Conservation (phyloP, 2,888 invertebrate species). For the Dynastes maya region DNA sequence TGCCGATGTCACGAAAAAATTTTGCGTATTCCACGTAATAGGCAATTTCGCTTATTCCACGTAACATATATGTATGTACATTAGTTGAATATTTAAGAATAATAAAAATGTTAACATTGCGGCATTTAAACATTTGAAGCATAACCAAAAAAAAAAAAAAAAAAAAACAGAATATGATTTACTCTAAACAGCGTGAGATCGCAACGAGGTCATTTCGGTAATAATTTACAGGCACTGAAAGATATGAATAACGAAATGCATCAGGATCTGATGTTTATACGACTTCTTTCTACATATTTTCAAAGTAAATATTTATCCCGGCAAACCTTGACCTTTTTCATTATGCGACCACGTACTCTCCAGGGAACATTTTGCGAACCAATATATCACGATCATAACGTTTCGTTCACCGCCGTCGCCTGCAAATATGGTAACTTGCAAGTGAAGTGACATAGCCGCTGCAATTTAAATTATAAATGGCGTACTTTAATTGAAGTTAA, state of each 20-base stretch:
- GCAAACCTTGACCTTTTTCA: slow-evolving; percentile 41
- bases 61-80: too few relatives aligned
- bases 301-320: slow-evolving; percentile 33
- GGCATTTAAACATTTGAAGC: too few relatives aligned
- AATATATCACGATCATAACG: slow-evolving; percentile 18
- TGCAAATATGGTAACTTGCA: slow-evolving; percentile 43
- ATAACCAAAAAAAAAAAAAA: too few relatives aligned
- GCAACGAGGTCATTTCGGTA: too few relatives aligned
- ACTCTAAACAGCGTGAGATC: too few relatives aligned
- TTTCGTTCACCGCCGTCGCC: background rate
- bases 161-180: too few relatives aligned
- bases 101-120: too few relatives aligned
- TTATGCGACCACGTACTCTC: slow-evolving; percentile 14
- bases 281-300: slow-evolving; percentile 9
- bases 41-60: too few relatives aligned
- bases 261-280: background rate
- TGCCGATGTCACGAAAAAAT: too few relatives aligned
- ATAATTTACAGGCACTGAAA: background rate
- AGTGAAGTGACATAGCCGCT: slow-evolving; percentile 21
- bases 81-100: too few relatives aligned
- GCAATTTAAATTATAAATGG: slow-evolving; percentile 36
- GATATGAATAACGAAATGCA: background rate
- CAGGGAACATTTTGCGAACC: slow-evolving; percentile 21
- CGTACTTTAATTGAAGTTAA: slow-evolving; percentile 41
- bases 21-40: too few relatives aligned